Evolutionary conservation across 2,797 vertebrate species (phyloP).

Genomic region (Limosa lapponica): DNA sequence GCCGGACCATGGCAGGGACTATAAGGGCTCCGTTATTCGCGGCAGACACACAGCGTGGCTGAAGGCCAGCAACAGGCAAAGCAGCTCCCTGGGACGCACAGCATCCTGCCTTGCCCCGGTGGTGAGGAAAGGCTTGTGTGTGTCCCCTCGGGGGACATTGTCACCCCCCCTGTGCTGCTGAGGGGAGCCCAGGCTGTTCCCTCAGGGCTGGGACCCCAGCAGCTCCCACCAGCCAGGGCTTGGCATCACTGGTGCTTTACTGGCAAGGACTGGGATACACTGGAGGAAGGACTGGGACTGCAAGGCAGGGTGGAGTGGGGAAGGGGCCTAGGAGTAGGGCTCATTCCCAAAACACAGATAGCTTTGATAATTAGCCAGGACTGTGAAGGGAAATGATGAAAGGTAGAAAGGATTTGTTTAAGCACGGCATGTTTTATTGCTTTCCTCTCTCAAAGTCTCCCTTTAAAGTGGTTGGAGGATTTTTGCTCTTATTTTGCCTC

Average conservation of each 20-base stretch:
- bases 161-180: background rate
- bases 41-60: rapidly evolving
- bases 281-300: background rate
- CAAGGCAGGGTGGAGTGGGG: background rate
- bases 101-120: background rate
- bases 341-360: background rate
- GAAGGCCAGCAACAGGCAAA: background rate
- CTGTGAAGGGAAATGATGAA: slow-evolving; percentile 63
- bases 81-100: background rate
- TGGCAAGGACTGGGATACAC: background rate
- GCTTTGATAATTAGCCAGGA: slow-evolving; percentile 71
- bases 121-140: background rate
- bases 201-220: background rate
- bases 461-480: slow-evolving; percentile 70
- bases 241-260: background rate
- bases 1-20: background rate
- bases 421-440: slow-evolving; percentile 58
- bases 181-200: background rate
- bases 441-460: slow-evolving; percentile 24
- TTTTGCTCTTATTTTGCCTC: slow-evolving; percentile 57
- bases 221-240: background rate
- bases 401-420: slow-evolving; percentile 68
- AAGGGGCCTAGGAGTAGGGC: background rate
- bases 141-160: background rate
- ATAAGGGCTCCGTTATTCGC: background rate